Conservation (phyloP, 2,113 vertebrate species). For the Microtus montanus region DNA sequence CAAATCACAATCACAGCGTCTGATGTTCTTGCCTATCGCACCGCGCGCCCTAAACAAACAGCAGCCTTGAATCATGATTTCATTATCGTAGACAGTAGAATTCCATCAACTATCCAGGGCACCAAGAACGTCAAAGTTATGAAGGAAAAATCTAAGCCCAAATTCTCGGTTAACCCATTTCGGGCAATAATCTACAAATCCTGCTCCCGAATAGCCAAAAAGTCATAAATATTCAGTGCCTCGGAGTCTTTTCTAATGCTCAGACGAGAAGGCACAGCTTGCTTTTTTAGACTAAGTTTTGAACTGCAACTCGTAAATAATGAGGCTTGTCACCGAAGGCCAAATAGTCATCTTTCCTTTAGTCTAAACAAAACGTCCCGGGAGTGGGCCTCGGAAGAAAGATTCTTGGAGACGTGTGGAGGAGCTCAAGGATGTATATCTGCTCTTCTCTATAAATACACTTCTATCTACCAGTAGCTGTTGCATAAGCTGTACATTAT, state of each 20-base stretch:
- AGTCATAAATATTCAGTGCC: constrained; percentile 2
- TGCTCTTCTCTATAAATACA: constrained; percentile 65
- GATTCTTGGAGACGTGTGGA: constrained; percentile 20
- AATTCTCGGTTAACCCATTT: constrained; percentile 44
- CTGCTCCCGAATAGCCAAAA: neutral
- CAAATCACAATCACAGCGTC: constrained; percentile 36
- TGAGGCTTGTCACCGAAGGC: constrained; percentile 2
- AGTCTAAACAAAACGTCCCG: constrained; percentile 55
- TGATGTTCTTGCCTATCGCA: constrained; percentile 21
- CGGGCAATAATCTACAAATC: constrained; percentile 13
- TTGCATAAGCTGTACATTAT: constrained; percentile 58
- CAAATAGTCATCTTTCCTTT: constrained; percentile 59
- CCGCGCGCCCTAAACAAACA: constrained; percentile 15
- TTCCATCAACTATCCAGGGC: neutral
- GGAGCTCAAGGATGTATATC: constrained; percentile 56
- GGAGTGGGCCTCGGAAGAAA: constrained; percentile 57
- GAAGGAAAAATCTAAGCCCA: constrained; percentile 13
- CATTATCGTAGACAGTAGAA: constrained; percentile 23
- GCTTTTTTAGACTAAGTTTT: constrained; percentile 56
- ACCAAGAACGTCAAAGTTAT: constrained; percentile 26
- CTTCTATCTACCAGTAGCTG: constrained; percentile 33
- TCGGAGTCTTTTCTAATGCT: neutral
- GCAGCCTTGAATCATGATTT: constrained; percentile 53
- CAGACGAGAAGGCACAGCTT: constrained; percentile 12
- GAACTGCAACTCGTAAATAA: constrained; percentile 46